Percentiles rank a stretch among this genome's conserved stretches.
Evolutionary conservation across 2,113 vertebrate genomes (phyloP).

Genomic region (Eurypyga helias): DNA sequence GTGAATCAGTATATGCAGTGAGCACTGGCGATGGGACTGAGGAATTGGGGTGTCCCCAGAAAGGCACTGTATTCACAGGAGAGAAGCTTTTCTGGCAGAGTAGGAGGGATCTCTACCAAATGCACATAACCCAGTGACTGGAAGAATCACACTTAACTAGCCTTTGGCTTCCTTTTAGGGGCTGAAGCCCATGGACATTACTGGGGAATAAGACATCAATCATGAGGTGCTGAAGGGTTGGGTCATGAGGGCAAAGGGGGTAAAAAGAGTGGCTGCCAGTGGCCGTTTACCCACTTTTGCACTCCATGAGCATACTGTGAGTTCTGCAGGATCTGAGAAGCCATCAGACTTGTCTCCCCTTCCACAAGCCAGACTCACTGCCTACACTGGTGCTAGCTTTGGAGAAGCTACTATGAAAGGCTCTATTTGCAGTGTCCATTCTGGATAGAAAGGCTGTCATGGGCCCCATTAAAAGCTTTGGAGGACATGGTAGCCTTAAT

Average conservation of each 20-base stretch:
- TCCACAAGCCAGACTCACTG: neutral
- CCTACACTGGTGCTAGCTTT: neutral
- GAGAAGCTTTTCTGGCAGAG: neutral
- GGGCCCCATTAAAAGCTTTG: neutral
- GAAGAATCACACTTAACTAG: neutral
- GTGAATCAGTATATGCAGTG: neutral
- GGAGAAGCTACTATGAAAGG: neutral
- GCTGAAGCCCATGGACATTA: neutral
- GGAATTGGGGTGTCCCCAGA: neutral
- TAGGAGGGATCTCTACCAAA: neutral
- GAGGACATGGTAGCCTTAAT: neutral
- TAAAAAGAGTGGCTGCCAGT: neutral
- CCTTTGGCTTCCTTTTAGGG: neutral
- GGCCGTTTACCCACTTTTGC: neutral
- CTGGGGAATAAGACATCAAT: neutral
- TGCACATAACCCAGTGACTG: neutral
- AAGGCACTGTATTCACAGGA: neutral
- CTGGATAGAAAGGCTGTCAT: neutral
- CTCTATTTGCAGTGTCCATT: neutral
- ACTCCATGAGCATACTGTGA: neutral
- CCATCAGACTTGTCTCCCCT: neutral
- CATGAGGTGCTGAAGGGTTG: neutral
- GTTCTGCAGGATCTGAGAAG: neutral
- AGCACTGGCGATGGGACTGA: neutral
- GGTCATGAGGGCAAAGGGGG: neutral